Evolutionary conservation across 2,797 vertebrate genomes (phyloP).

Genomic region (Ispidina picta): DNA sequence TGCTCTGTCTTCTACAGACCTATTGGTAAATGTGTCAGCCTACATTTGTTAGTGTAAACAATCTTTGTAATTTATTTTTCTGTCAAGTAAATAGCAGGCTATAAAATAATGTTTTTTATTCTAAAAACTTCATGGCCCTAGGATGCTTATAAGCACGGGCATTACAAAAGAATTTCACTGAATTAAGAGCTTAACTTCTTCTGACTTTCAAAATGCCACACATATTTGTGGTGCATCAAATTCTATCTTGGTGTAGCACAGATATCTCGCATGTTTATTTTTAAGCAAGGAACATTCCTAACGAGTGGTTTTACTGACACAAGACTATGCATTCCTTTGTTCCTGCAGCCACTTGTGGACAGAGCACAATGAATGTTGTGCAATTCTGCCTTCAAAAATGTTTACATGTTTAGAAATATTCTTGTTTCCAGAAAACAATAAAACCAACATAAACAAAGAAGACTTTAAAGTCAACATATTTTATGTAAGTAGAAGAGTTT

Average conservation of each 20-base stretch:
- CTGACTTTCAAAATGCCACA: neutral
- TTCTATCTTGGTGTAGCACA: neutral
- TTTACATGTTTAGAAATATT: neutral
- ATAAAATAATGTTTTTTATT: neutral
- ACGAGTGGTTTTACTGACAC: neutral
- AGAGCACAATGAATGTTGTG: neutral
- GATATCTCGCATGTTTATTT: neutral
- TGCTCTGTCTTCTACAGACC: neutral
- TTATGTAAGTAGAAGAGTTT: neutral
- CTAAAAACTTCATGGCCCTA: neutral
- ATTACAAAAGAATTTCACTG: neutral
- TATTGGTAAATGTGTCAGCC: neutral
- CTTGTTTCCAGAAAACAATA: neutral
- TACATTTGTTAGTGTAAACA: neutral
- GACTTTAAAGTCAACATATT: neutral
- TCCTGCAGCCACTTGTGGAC: neutral
- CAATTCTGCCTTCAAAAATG: neutral
- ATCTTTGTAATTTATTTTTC: accelerated
- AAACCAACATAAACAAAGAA: neutral
- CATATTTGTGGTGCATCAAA: neutral
- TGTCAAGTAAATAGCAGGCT: neutral
- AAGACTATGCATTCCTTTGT: neutral
- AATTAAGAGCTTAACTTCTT: slow-evolving; percentile 5
- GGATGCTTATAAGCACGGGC: neutral
- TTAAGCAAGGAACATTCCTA: neutral